Evolutionary conservation across 2,113 vertebrate genomes (phyloP).

Genomic region (Barbus barbus): DNA sequence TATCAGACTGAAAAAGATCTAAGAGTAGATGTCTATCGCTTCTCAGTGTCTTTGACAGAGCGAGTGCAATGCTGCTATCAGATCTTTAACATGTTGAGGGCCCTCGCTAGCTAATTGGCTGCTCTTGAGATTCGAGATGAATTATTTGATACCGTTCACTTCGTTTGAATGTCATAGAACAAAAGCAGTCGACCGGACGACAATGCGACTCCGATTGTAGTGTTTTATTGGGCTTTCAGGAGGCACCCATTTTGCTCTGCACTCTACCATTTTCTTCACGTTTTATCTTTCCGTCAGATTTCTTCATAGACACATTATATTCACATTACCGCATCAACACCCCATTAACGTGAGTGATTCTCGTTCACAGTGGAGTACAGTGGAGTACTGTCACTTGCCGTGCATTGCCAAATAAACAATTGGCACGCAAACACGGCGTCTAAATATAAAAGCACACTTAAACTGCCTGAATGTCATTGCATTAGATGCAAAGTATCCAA

Average conservation of each 20-base stretch:
- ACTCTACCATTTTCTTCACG: conserved; percentile 32
- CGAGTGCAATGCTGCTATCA: background rate
- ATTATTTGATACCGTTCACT: conserved; percentile 33
- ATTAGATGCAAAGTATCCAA: background rate
- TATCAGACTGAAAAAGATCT: conserved; percentile 24
- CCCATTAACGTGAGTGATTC: background rate
- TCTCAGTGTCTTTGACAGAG: conserved; percentile 9
- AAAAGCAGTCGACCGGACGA: background rate
- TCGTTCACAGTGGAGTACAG: background rate
- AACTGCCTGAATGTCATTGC: background rate
- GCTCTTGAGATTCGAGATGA: conserved; percentile 43
- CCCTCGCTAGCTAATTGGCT: conserved; percentile 14
- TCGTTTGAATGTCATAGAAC: conserved; percentile 9
- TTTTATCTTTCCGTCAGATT: background rate
- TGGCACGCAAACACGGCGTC: background rate
- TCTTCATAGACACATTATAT: background rate
- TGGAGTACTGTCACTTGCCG: background rate
- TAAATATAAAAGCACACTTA: background rate
- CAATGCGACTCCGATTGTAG: background rate
- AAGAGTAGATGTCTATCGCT: conserved; percentile 18
- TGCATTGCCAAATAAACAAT: background rate
- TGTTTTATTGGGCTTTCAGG: background rate
- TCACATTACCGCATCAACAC: background rate
- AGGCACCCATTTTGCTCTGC: conserved; percentile 21
- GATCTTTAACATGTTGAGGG: conserved; percentile 22